These are phyloP conservation scores for Cyprinodon variegatus DNA, from an alignment of 2,113 vertebrate genomes.

Conservation along the genomic window DNA sequence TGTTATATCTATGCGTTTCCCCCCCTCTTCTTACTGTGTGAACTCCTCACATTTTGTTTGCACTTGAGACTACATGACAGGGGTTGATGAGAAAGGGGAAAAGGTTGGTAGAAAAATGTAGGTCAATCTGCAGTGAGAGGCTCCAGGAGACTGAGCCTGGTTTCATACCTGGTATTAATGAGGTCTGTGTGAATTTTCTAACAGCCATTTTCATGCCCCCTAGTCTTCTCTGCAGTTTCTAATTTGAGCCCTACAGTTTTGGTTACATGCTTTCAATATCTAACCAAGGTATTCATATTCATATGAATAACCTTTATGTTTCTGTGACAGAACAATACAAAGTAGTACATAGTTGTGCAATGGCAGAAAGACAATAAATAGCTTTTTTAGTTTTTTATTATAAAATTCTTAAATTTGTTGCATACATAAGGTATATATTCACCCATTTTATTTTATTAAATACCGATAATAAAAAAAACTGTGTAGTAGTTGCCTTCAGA, in stretches of 20 bases:
- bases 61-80: constrained; percentile 13
- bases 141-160: constrained; percentile 8
- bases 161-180: constrained; percentile 6
- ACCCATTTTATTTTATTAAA: no score
- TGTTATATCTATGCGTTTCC: constrained; percentile 5
- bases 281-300: no score
- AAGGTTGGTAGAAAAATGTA: constrained; percentile 19
- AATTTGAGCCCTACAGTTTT: constrained; percentile 17
- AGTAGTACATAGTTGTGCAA: not conserved
- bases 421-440: no score
- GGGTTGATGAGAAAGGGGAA: constrained; percentile 13
- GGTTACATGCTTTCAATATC: no score
- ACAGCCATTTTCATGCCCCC: constrained; percentile 5
- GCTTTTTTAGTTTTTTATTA: no score
- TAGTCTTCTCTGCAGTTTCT: constrained; percentile 18
- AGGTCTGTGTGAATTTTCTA: not conserved
- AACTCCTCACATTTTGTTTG: constrained; percentile 4
- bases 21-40: not conserved
- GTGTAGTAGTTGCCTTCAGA: no score
- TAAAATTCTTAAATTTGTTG: no score
- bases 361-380: no score
- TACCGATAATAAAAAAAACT: no score
- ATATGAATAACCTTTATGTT: not conserved
- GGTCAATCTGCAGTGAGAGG: constrained; percentile 20
- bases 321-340: not conserved